Evolutionary conservation across 2,888 invertebrate genomes (phyloP).

Genomic region (Pyrocoelia pectoralis): DNA sequence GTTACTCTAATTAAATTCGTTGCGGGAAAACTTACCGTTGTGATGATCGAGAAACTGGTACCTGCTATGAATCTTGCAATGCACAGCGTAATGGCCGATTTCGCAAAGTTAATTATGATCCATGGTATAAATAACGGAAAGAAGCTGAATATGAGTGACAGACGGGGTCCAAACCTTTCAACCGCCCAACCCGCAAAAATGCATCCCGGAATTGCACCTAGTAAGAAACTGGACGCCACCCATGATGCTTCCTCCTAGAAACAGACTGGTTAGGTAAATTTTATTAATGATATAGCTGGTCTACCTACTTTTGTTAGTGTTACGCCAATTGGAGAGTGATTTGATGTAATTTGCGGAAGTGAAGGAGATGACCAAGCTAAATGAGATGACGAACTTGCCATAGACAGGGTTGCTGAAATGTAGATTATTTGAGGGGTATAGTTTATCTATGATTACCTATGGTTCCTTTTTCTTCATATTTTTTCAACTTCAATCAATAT

Average conservation of each 20-base stretch:
- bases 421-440: too few relatives aligned
- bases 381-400: slow-evolving; percentile 36
- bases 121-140: slow-evolving; percentile 65
- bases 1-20: not conserved
- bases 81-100: slow-evolving; percentile 63
- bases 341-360: slow-evolving; percentile 34
- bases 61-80: slow-evolving; percentile 73
- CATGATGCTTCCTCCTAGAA: slow-evolving; percentile 63
- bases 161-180: slow-evolving; percentile 66
- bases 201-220: slow-evolving; percentile 67
- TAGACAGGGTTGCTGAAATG: slow-evolving; percentile 35
- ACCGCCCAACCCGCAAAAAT: slow-evolving; percentile 65
- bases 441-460: too few relatives aligned
- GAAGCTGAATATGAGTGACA: slow-evolving; percentile 62
- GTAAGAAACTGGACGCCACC: slow-evolving; percentile 65
- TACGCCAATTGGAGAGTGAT: slow-evolving; percentile 41
- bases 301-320: slow-evolving; percentile 27
- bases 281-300: not conserved
- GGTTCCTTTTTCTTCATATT: too few relatives aligned
- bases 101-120: slow-evolving; percentile 50
- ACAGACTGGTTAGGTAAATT: not conserved
- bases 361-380: slow-evolving; percentile 42
- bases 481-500: too few relatives aligned
- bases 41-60: slow-evolving; percentile 70
- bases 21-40: slow-evolving; percentile 37